These are phyloP conservation scores for Drosophila ironensis DNA, from an alignment of 1,140 invertebrate species.

Conservation along the genomic window DNA sequence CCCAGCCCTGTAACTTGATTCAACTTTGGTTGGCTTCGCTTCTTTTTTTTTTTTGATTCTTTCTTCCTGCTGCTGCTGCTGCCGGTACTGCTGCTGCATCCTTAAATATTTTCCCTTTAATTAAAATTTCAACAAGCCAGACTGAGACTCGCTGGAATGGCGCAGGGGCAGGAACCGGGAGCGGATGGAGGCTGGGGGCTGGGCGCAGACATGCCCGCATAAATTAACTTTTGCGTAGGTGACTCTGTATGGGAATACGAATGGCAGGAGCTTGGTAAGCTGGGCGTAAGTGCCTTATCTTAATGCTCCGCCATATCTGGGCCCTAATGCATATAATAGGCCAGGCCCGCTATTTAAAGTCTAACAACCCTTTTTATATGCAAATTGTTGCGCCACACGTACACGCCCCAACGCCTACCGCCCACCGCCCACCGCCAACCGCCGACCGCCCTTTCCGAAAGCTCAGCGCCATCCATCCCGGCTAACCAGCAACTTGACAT, in stretches of 20 bases:
- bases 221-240: constrained; percentile 71
- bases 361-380: constrained; percentile 80
- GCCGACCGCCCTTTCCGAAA: too few relatives aligned
- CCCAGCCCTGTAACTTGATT: constrained; percentile 17
- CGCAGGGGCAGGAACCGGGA: not conserved
- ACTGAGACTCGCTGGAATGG: constrained; percentile 28
- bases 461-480: constrained; percentile 7
- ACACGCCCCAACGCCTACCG: constrained; percentile 49
- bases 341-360: constrained; percentile 74
- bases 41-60: constrained; percentile 13
- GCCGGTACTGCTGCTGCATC: constrained; percentile 35
- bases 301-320: constrained; percentile 71
- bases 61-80: constrained; percentile 15
- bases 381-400: constrained; percentile 76
- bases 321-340: constrained; percentile 77
- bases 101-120: constrained; percentile 69
- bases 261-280: constrained; percentile 58
- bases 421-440: not conserved
- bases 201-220: constrained; percentile 56
- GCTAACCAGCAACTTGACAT: constrained; percentile 62
- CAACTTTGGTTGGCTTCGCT: constrained; percentile 15
- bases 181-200: not conserved
- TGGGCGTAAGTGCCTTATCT: constrained; percentile 76
- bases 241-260: constrained; percentile 19
- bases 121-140: constrained; percentile 74